phyloP scores from a whole-genome alignment of 2,888 invertebrate species.

The Aleiodes testaceus region DNA sequence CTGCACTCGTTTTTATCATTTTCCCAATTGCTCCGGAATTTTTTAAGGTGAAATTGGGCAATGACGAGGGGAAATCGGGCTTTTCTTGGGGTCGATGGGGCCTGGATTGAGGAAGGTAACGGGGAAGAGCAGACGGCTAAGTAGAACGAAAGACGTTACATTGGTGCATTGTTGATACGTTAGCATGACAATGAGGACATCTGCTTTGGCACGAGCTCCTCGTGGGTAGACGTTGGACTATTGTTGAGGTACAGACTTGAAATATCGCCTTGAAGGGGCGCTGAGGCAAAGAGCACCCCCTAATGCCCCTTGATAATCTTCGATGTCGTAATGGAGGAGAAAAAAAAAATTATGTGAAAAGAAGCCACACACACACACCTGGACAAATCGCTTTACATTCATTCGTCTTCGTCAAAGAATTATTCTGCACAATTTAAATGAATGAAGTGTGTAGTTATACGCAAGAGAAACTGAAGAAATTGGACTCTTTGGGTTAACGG shows the following conservation, averaged over 20 bases:
- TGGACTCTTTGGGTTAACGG: neutral
- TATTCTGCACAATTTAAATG: too few relatives aligned
- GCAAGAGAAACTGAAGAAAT: neutral
- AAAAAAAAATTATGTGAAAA: conserved; percentile 43
- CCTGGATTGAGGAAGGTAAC: conserved; percentile 31
- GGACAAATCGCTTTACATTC: conserved; percentile 34
- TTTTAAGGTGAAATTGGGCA: neutral
- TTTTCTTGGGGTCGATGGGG: too few relatives aligned
- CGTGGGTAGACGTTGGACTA: conserved; percentile 33
- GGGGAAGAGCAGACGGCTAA: conserved; percentile 51
- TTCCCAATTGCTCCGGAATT: neutral
- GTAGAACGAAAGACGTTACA: conserved; percentile 61
- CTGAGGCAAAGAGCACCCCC: conserved; percentile 4
- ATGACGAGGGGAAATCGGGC: conserved; percentile 5
- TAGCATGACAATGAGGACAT: conserved; percentile 71
- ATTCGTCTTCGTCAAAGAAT: conserved; percentile 20
- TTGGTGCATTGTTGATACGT: conserved; percentile 58
- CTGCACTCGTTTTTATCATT: conserved; percentile 11
- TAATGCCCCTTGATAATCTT: conserved; percentile 54
- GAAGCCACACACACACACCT: conserved; percentile 41
- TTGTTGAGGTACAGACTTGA: conserved; percentile 32
- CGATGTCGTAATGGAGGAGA: conserved; percentile 53
- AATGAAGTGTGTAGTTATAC: neutral
- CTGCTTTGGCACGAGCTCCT: conserved; percentile 67
- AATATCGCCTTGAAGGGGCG: conserved; percentile 28